Evolutionary conservation across 2,888 invertebrate genomes (phyloP).

Genomic region (Nudaria mundana): DNA sequence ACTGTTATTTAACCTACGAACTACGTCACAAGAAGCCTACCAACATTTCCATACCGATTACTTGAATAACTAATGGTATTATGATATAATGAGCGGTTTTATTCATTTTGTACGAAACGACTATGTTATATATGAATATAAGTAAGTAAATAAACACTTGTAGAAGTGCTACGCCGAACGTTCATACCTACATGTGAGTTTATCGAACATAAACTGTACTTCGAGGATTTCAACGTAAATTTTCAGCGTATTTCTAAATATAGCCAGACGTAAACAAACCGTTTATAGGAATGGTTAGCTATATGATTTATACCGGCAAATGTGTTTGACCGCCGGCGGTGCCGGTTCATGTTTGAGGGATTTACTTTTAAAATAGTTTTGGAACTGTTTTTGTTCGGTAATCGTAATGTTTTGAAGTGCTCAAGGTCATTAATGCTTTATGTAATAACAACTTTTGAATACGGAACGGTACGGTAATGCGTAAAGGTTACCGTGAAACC

Average conservation of each 20-base stretch:
- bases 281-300: constrained; percentile 8
- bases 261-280: constrained; percentile 26
- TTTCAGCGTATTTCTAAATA: constrained; percentile 22
- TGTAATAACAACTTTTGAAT: too few species aligned
- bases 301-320: constrained; percentile 2
- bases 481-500: too few species aligned
- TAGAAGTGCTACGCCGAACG: constrained; percentile 46
- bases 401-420: too few species aligned
- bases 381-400: neutral
- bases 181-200: too few species aligned
- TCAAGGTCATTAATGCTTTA: neutral
- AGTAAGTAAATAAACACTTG: constrained; percentile 74
- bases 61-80: constrained; percentile 37
- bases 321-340: constrained; percentile 9
- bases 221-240: constrained; percentile 10
- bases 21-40: constrained; percentile 41
- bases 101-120: constrained; percentile 28
- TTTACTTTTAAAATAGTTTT: constrained; percentile 1
- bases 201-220: constrained; percentile 6
- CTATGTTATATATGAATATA: constrained; percentile 26
- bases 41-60: constrained; percentile 33
- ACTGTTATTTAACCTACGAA: constrained; percentile 42
- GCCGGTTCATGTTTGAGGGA: constrained; percentile 1
- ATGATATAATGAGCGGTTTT: constrained; percentile 31
- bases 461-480: too few species aligned